Evolutionary conservation across 2,888 invertebrate species (phyloP), one percentile per base, ranked within the genome.

Genomic region (Gandaritis pyraliata): DNA sequence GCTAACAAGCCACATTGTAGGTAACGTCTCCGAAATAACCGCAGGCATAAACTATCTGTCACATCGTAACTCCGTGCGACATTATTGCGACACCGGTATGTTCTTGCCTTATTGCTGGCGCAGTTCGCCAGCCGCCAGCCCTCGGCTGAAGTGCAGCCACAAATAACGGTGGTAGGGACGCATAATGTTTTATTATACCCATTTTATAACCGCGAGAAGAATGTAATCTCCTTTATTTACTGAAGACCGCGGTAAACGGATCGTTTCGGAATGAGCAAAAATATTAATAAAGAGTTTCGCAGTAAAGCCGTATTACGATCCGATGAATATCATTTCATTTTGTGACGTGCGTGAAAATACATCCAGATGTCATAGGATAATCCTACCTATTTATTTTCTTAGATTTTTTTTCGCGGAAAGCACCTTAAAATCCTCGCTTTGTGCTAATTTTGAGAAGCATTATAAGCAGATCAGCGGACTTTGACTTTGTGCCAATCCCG

Each of bases 141-240:
- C 75, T 76, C 71, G 68, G 65, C 70, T 78, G 73, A 78, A 87
- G 84, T 87, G 87, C 85, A 89, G 77, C 84, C 83, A 81, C 87
- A 85, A 87, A 88, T 86, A 72, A 67, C 70, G 43, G 64, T 78
- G 75, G 79, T 74, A 81, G 81, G 83, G 83, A 82, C 85, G 80
- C 86, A 83, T 87, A 81, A 88, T 88, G 83, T 88, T 88, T 89
- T 88, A 88, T 88, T 85, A 88, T 72, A 78, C 76, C 78, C 80
- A 81, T 85, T 87, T 86, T 85, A 89, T 81, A 87, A 83, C 88
- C 85, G 75, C 82, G 77, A 79, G 81, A 84, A 86, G 82, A 85
- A 86, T 86, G 83, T 85, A 86, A 88, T 89, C 86, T 84, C 73
- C 80, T 81, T 82, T 88, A 86, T 85, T 86, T 86, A 83, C 81